These are phyloP conservation scores for Elaeidobius kamerunicus DNA, from an alignment of 2,888 invertebrate genomes.

Conservation along the genomic window DNA sequence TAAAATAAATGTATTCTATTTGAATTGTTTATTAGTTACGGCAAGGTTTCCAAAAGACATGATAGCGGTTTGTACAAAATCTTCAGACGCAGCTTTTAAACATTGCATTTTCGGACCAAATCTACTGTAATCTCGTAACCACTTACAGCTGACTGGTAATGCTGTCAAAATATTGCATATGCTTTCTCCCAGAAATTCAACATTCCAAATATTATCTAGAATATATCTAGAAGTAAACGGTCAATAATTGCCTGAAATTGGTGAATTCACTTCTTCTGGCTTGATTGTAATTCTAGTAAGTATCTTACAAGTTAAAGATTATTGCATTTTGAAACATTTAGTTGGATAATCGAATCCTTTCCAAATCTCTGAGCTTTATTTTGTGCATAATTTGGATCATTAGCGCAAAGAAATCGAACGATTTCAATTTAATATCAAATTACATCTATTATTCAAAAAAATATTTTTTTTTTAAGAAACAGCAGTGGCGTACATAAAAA, in stretches of 20 bases:
- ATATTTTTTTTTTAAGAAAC: no score
- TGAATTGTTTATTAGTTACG: neutral
- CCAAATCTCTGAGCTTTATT: neutral
- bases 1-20: neutral
- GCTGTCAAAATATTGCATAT: neutral
- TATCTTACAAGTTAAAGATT: neutral
- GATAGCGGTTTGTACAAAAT: neutral
- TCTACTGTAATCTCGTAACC: neutral
- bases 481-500: no score
- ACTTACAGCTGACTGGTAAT: neutral
- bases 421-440: no score
- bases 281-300: neutral
- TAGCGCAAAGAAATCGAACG: slow-evolving; percentile 30
- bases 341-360: neutral
- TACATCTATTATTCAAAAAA: no score
- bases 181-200: neutral
- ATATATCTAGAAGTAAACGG: neutral
- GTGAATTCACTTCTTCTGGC: neutral
- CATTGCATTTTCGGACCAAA: neutral
- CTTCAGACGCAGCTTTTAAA: neutral
- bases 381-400: neutral
- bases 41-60: neutral
- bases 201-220: neutral
- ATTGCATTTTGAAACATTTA: neutral
- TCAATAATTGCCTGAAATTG: neutral